phyloP scores from a whole-genome alignment of 2,888 invertebrate species.

The Andrena haemorrhoa region DNA sequence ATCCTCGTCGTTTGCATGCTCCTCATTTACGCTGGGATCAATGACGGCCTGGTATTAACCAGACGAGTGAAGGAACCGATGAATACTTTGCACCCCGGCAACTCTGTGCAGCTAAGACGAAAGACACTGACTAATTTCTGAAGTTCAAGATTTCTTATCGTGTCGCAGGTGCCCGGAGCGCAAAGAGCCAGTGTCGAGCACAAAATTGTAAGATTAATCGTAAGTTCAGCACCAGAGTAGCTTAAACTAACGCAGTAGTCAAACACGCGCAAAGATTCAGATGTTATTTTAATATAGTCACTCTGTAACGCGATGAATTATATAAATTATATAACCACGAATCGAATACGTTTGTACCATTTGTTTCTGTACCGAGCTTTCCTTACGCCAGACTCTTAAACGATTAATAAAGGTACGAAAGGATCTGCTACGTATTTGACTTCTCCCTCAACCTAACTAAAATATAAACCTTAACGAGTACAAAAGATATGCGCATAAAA shows the following conservation, averaged over 20 bases:
- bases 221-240: background rate
- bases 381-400: background rate
- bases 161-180: background rate
- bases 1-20: constrained; percentile 87
- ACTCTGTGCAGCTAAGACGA: background rate
- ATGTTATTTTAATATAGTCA: constrained; percentile 25
- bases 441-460: background rate
- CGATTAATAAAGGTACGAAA: constrained; percentile 22
- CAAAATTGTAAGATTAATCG: background rate
- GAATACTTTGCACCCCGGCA: constrained; percentile 17
- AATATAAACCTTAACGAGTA: background rate
- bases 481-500: background rate
- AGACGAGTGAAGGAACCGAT: constrained; percentile 35
- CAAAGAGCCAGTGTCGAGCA: constrained; percentile 23
- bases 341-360: background rate
- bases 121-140: background rate
- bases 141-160: background rate
- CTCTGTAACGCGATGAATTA: background rate
- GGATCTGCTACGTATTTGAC: background rate
- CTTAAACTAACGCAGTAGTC: constrained; percentile 2
- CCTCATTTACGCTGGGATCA: constrained; percentile 87
- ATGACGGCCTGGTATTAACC: constrained; percentile 86
- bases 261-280: constrained; percentile 24
- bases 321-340: background rate
- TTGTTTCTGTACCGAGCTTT: background rate